These are phyloP conservation scores for Brevimyrus niger DNA, from an alignment of 2,113 vertebrate species.

Conservation along the genomic window DNA sequence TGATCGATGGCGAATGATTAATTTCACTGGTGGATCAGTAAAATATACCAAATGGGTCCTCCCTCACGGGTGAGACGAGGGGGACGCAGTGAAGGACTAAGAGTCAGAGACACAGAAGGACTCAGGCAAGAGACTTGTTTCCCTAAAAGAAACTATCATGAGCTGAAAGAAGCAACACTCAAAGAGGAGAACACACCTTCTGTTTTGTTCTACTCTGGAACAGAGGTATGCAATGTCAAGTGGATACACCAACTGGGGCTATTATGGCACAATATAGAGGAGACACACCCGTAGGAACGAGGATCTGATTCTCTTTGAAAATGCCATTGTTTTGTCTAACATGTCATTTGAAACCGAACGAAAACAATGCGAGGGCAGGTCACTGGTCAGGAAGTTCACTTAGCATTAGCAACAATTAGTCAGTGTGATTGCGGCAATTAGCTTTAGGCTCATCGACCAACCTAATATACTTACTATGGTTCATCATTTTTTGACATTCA, in stretches of 20 bases:
- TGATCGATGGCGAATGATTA: background rate
- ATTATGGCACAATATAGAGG: background rate
- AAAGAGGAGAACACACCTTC: background rate
- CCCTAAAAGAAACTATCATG: background rate
- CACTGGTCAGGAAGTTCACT: background rate
- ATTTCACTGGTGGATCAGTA: background rate
- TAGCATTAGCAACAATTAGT: background rate
- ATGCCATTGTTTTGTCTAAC: conserved; percentile 7
- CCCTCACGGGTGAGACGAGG: background rate
- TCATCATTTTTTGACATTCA: background rate
- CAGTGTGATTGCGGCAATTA: background rate
- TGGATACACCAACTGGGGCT: background rate
- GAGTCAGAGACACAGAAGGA: background rate
- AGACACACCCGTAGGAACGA: background rate
- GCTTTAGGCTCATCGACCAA: background rate
- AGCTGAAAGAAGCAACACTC: background rate
- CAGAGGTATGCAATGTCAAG: conserved; percentile 2
- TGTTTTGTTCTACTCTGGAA: conserved; percentile 7
- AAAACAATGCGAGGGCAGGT: background rate
- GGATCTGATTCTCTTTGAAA: conserved; percentile 5
- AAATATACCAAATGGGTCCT: background rate
- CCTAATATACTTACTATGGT: background rate
- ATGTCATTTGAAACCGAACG: background rate
- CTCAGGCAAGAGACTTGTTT: background rate
- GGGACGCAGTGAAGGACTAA: background rate